Percentiles rank a stretch among this genome's conserved stretches.
Evolutionary conservation across 2,113 vertebrate genomes (phyloP).

Genomic region (Platycercus adscitus): DNA sequence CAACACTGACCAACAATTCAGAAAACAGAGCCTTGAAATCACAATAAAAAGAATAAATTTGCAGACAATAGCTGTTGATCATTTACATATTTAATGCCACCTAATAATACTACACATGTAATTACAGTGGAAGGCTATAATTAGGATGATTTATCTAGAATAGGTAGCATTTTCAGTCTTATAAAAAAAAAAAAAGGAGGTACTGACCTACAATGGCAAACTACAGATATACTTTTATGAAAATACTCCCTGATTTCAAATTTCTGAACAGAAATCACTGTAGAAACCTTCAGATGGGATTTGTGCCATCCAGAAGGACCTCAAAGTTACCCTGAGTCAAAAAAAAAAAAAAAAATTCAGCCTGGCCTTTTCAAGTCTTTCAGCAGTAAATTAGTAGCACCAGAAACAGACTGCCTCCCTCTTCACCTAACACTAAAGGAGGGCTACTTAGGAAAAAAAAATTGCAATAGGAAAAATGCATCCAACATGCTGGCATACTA

Average conservation of each 20-base stretch:
- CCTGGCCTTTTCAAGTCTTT: neutral
- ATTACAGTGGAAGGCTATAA: conserved; percentile 35
- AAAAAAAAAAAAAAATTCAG: neutral
- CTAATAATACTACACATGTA: conserved; percentile 4
- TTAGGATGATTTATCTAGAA: conserved; percentile 46
- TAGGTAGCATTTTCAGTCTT: neutral
- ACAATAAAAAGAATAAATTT: neutral
- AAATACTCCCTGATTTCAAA: neutral
- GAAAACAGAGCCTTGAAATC: conserved; percentile 21
- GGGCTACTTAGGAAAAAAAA: neutral
- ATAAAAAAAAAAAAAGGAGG: neutral
- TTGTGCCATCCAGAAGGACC: neutral
- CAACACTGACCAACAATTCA: conserved; percentile 2
- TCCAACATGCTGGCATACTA: neutral
- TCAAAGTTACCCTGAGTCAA: neutral
- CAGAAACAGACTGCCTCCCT: neutral
- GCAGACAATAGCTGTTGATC: conserved; percentile 8
- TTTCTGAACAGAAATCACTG: neutral
- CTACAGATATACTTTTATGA: neutral
- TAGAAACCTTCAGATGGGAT: neutral
- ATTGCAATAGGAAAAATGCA: neutral
- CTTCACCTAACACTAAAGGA: neutral
- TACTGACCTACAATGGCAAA: neutral
- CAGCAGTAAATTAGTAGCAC: neutral
- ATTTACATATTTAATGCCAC: conserved; percentile 13